phyloP scores from a whole-genome alignment of 2,888 invertebrate species.

The Coremacera marginata region DNA sequence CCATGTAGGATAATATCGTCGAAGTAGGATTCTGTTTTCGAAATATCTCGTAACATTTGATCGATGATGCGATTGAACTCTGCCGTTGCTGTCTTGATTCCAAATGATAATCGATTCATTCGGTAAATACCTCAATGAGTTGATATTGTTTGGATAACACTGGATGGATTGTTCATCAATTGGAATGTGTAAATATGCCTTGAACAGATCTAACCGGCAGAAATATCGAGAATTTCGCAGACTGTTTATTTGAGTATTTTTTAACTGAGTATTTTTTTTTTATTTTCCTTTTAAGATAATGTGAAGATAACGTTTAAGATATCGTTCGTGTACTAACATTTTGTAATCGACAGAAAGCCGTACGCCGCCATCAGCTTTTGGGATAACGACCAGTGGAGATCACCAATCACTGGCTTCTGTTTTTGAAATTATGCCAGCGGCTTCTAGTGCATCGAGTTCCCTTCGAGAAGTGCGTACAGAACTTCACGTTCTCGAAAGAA shows the following conservation, averaged over 20 bases:
- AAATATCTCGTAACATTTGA: constrained; percentile 34
- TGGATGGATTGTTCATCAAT: background rate
- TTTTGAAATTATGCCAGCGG: constrained; percentile 23
- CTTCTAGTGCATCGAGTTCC: constrained; percentile 34
- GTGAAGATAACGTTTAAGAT: constrained; percentile 11
- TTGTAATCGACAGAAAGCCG: constrained; percentile 40
- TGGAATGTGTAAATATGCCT: constrained; percentile 38
- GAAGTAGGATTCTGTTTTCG: constrained; percentile 41
- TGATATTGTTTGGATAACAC: constrained; percentile 35
- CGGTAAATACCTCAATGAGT: constrained; percentile 40
- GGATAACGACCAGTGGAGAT: too few species aligned
- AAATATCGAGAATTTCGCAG: constrained; percentile 42
- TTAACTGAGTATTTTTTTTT: too few species aligned
- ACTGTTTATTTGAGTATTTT: constrained; percentile 40
- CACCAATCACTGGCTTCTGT: background rate
- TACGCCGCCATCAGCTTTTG: constrained; percentile 2
- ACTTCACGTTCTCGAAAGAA: constrained; percentile 33
- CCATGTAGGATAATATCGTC: constrained; percentile 44
- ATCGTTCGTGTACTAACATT: constrained; percentile 38
- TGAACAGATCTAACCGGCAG: constrained; percentile 39
- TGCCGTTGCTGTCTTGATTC: constrained; percentile 20
- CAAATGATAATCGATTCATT: constrained; percentile 37
- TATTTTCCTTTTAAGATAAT: constrained; percentile 34
- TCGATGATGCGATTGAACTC: constrained; percentile 41
- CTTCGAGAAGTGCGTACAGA: constrained; percentile 28